phyloP scores from a whole-genome alignment of 1,140 invertebrate genomes.

The Diorhabda elongata region DNA sequence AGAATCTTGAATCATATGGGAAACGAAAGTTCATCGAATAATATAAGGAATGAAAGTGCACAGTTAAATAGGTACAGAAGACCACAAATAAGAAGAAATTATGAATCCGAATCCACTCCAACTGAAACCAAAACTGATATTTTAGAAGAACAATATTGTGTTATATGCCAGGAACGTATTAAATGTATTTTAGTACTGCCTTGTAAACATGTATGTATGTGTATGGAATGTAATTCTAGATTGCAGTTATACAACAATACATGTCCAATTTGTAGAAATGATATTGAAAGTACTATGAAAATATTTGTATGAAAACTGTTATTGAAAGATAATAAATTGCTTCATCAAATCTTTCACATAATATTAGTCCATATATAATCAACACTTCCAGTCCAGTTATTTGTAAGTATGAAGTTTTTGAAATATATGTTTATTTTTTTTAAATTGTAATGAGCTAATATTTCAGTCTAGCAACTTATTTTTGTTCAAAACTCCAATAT shows the following conservation, averaged over 20 bases:
- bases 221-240: slow-evolving; percentile 27
- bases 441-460: too few relatives aligned
- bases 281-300: slow-evolving; percentile 31
- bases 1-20: too few relatives aligned
- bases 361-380: too few relatives aligned
- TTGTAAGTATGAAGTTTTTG: too few relatives aligned
- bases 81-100: slow-evolving; percentile 8
- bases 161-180: slow-evolving; percentile 31
- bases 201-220: slow-evolving; percentile 34
- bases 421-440: too few relatives aligned
- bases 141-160: slow-evolving; percentile 26
- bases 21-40: too few relatives aligned
- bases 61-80: neutral
- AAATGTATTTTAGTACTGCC: slow-evolving; percentile 34
- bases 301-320: slow-evolving; percentile 23
- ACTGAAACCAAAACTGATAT: slow-evolving; percentile 5
- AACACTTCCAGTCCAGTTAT: too few relatives aligned
- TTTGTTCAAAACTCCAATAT: too few relatives aligned
- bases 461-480: too few relatives aligned
- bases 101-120: neutral
- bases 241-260: slow-evolving; percentile 27
- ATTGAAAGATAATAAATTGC: too few relatives aligned
- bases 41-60: too few relatives aligned
- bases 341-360: too few relatives aligned
- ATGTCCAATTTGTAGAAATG: slow-evolving; percentile 34